phyloP scores from a whole-genome alignment of 2,888 invertebrate species.

The Lamellibrachia satsuma region DNA sequence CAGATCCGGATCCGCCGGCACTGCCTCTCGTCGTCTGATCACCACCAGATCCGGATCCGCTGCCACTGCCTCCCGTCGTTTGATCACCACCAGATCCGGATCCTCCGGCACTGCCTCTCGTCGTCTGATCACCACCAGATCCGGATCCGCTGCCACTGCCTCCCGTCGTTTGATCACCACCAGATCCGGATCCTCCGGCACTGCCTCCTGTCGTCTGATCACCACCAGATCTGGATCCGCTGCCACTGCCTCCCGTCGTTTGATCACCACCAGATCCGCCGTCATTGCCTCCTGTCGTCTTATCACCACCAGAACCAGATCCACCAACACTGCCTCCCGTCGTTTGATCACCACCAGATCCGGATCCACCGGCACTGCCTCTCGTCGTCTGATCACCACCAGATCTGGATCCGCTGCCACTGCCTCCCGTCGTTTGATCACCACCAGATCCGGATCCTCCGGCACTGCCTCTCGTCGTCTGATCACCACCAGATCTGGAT shows the following conservation, averaged over 20 bases:
- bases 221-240: too few species aligned
- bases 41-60: background rate
- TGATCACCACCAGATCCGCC: too few species aligned
- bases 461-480: background rate
- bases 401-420: background rate
- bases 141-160: background rate
- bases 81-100: background rate
- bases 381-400: background rate
- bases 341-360: background rate
- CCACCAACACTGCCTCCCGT: background rate
- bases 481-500: too few species aligned
- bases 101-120: background rate
- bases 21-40: background rate
- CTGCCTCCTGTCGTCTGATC: too few species aligned
- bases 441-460: background rate
- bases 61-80: background rate
- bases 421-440: background rate
- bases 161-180: background rate
- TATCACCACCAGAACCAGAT: background rate
- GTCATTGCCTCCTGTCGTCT: too few species aligned
- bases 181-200: too few species aligned
- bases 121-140: background rate
- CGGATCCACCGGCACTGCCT: background rate
- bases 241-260: too few species aligned
- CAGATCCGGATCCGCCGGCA: too few species aligned